Base-by-base conservation (phyloP, 2,113 vertebrate genomes). In the Cisticola juncidis region DNA sequence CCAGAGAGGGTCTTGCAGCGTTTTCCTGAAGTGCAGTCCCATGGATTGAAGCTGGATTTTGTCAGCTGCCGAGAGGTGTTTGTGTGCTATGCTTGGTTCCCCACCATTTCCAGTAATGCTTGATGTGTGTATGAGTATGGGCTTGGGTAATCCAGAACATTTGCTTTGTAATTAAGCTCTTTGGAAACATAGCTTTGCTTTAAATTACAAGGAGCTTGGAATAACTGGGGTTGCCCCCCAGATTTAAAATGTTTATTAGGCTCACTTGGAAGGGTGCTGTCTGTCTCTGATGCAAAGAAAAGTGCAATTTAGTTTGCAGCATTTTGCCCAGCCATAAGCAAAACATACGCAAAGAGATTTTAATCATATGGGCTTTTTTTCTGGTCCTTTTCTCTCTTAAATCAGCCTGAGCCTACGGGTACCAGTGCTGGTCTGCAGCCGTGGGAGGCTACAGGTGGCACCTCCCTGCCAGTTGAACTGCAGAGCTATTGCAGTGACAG, bases 361-460 rank as follows among this genome's bases (percentile, higher is more conserved):
- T 71, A 78, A 79, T 91, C 65, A 29, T 38, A 3, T 25, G 12
- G 4, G 4, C 1, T 17, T 56, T 84, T 78, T 84, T 81, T 20
- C 47, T 64, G 53, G 35, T 77, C 58, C 29, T 81, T 74, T 85
- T 79, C 25, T 38, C 65, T 94, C 62, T 83, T 73, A 80, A 94
- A 77, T 47, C 19, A 83, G 21, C 47, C 19, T 35, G 33, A 83
- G 66, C 81, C 69, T 44, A 48, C 0, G 1, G 61, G 65, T 68
- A 28, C 57, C 42, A 6, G 1, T 9, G 73, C 77, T 91, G 89
- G 70, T 79, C 65, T 87, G 84, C 84, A 85, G 89, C 81, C 87
- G 81, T 72, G 81, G 93, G 94, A 95, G 70, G 81, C 78, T 93
- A 68, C 86, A 93, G 90, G 95, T 94, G 92, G 90, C 76, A 80